These are phyloP conservation scores for Oconnorella tubifera DNA, from an alignment of 2,888 invertebrate species.

Conservation along the genomic window DNA sequence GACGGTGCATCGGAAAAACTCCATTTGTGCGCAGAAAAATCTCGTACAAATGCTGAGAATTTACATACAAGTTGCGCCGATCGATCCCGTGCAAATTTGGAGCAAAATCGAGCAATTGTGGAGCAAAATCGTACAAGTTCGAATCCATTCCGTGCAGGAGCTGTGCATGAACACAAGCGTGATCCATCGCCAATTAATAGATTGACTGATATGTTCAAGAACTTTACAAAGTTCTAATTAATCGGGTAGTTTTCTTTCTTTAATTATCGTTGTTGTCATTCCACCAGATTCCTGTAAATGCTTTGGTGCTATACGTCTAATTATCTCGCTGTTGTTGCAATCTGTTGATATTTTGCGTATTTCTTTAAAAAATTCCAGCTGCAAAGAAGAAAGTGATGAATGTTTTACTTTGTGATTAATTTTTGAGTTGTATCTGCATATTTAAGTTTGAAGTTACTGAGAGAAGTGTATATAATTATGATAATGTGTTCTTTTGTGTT, in stretches of 20 bases:
- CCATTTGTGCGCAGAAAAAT: background rate
- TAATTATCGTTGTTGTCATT: background rate
- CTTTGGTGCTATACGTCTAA: slow-evolving; percentile 2
- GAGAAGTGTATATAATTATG: no score
- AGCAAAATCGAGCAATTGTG: background rate
- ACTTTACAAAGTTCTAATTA: slow-evolving; percentile 18
- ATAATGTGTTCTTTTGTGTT: no score
- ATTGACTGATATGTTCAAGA: slow-evolving; percentile 22
- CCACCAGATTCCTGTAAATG: background rate
- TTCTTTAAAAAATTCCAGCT: no score
- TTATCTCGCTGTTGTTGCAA: no score
- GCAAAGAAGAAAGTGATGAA: no score
- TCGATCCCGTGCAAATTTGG: no score
- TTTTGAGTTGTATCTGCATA: no score
- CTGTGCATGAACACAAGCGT: background rate
- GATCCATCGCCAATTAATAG: slow-evolving; percentile 22
- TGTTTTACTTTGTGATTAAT: no score
- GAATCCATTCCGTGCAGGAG: background rate
- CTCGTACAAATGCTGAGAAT: background rate
- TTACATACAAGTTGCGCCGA: no score
- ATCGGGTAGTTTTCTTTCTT: background rate
- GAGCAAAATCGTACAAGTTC: background rate
- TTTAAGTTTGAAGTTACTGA: no score
- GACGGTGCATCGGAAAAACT: background rate
- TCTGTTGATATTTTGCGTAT: no score